These are phyloP conservation scores for Tyrophagus putrescentiae DNA, from an alignment of 1,140 invertebrate species.

Conservation along the genomic window DNA sequence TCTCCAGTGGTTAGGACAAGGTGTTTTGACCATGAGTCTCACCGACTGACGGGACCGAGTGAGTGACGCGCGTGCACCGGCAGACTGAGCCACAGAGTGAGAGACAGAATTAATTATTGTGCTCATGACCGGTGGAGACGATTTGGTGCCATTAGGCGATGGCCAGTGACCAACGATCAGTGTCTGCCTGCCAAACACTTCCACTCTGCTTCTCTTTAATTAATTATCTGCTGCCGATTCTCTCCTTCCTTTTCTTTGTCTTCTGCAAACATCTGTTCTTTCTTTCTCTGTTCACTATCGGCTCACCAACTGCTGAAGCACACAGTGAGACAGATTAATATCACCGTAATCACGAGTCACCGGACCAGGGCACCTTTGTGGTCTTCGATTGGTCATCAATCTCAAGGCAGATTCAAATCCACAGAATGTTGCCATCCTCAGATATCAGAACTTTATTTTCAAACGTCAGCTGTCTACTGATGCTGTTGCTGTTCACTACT, in stretches of 20 bases:
- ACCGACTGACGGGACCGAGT: background rate
- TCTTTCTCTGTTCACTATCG: too few species aligned
- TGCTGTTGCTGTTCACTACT: too few species aligned
- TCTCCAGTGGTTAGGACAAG: too few species aligned
- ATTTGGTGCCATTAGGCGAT: conserved; percentile 13
- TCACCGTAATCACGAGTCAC: too few species aligned
- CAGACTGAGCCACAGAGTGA: background rate
- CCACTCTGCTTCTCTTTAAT: background rate
- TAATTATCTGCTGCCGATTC: background rate
- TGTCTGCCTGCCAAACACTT: background rate
- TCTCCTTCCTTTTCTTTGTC: too few species aligned
- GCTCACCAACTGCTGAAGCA: background rate
- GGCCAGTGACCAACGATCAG: background rate
- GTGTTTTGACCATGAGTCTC: background rate
- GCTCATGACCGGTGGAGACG: conserved; percentile 11
- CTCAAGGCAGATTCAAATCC: too few species aligned
- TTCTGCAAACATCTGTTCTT: conserved; percentile 13
- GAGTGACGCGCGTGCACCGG: background rate
- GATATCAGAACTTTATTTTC: too few species aligned
- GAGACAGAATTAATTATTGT: conserved; percentile 9
- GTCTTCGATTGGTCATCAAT: too few species aligned
- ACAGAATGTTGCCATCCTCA: too few species aligned
- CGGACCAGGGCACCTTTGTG: too few species aligned
- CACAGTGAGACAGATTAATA: background rate
- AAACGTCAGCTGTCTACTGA: too few species aligned